Evolutionary conservation across 2,888 invertebrate species (phyloP).

Genomic region (Pandemis cinnamomeana): DNA sequence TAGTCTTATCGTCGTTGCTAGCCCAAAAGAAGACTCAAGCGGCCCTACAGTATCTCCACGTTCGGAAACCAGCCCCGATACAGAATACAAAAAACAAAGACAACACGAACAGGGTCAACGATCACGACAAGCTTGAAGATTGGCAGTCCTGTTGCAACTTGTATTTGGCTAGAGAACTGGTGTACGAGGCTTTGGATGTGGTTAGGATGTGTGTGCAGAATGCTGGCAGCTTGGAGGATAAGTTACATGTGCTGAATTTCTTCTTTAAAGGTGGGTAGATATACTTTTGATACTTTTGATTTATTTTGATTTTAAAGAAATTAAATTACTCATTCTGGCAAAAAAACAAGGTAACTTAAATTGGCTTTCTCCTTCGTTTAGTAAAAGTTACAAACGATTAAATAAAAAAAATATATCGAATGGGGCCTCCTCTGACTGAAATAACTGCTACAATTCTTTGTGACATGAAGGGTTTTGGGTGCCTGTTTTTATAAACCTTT

Average conservation of each 20-base stretch:
- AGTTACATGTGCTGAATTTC: slow-evolving; percentile 82
- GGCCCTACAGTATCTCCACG: slow-evolving; percentile 88
- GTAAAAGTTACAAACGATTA: no score
- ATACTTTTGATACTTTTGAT: no score
- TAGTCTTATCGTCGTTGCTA: slow-evolving; percentile 87
- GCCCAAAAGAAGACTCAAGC: slow-evolving; percentile 88
- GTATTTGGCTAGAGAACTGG: slow-evolving; percentile 86
- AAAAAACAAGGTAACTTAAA: no score
- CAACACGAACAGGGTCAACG: slow-evolving; percentile 52
- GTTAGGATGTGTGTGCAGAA: slow-evolving; percentile 83
- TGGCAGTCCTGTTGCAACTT: slow-evolving; percentile 84
- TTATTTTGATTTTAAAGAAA: no score
- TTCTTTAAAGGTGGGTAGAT: slow-evolving; percentile 85
- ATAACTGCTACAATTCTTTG: no score
- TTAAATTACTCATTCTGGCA: no score
- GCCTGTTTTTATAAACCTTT: no score
- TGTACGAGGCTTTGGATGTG: slow-evolving; percentile 87
- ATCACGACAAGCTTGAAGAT: slow-evolving; percentile 75
- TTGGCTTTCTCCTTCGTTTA: no score
- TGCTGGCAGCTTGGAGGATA: slow-evolving; percentile 61
- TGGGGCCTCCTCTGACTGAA: no score
- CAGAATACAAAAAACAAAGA: slow-evolving; percentile 74
- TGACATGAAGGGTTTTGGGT: no score
- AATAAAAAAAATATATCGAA: no score
- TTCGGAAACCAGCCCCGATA: slow-evolving; percentile 82